Conservation (phyloP, 2,888 invertebrate genomes). For the Polydrusus tereticollis region DNA sequence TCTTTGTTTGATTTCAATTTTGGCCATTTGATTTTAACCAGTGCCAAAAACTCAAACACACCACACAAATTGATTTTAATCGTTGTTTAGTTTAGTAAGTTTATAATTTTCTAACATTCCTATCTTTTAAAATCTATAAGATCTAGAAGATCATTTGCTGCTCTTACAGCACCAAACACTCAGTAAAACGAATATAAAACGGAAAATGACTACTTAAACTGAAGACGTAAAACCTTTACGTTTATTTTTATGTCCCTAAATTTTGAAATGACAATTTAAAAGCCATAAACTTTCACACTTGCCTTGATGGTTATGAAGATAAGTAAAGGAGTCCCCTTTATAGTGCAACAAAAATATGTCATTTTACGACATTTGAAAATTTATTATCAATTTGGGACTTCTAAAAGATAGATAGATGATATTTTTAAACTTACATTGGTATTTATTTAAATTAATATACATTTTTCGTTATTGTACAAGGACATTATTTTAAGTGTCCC, state of each 20-base stretch:
- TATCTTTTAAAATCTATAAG: not conserved
- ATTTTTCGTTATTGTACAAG: too few species aligned
- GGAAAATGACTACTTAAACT: conserved; percentile 55
- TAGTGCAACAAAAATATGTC: conserved; percentile 48
- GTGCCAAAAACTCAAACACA: too few species aligned
- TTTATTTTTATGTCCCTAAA: conserved; percentile 25
- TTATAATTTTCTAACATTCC: too few species aligned
- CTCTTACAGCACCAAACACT: conserved; percentile 9
- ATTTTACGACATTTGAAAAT: conserved; percentile 39
- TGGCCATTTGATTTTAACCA: too few species aligned
- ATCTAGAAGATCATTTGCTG: not conserved
- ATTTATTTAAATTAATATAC: not conserved
- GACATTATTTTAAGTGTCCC: too few species aligned
- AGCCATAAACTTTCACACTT: conserved; percentile 56
- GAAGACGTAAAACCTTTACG: conserved; percentile 56
- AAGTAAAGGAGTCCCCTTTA: conserved; percentile 45
- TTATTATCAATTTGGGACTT: conserved; percentile 26
- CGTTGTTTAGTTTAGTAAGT: too few species aligned
- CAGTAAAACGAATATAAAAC: conserved; percentile 39
- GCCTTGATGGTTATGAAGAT: conserved; percentile 57
- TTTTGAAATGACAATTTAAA: conserved; percentile 57
- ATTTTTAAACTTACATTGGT: not conserved
- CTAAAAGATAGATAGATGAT: not conserved
- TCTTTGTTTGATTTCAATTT: too few species aligned
- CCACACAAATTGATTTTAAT: too few species aligned